Percentiles rank a stretch among this genome's conserved stretches.
These are phyloP conservation scores for Saccostrea echinata DNA, from an alignment of 1,140 invertebrate species.

Conservation along the genomic window DNA sequence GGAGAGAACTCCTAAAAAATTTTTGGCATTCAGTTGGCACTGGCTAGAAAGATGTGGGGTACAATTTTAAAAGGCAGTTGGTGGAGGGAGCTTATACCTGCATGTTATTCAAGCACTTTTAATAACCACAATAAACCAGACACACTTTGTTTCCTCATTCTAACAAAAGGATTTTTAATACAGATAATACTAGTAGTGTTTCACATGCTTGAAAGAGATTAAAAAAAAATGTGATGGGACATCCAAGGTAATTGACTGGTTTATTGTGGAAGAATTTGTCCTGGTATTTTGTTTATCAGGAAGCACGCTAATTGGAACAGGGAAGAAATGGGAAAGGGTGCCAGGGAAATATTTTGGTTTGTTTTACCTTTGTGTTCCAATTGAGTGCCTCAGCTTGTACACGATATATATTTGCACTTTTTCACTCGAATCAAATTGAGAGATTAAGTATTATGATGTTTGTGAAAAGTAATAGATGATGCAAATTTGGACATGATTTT, in stretches of 20 bases:
- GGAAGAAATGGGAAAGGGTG: neutral
- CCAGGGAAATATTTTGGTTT: neutral
- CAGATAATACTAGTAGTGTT: neutral
- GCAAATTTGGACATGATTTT: neutral
- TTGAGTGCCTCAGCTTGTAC: neutral
- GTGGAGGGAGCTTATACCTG: constrained; percentile 20
- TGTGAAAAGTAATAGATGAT: neutral
- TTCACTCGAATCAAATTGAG: neutral
- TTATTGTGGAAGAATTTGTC: neutral
- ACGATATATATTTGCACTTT: neutral
- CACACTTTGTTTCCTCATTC: neutral
- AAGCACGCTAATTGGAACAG: neutral
- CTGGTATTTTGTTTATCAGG: neutral
- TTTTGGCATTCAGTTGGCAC: neutral
- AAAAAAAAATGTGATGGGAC: neutral
- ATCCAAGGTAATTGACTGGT: neutral
- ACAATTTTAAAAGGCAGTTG: neutral
- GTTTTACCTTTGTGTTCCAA: neutral
- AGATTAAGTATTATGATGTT: neutral
- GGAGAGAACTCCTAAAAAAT: neutral
- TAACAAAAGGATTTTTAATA: neutral
- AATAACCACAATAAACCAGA: neutral
- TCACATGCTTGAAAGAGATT: neutral
- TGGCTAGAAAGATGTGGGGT: constrained; percentile 15
- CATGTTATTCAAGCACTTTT: neutral